Conservation (phyloP, 2,888 invertebrate genomes). For the Diarsia rubi region DNA sequence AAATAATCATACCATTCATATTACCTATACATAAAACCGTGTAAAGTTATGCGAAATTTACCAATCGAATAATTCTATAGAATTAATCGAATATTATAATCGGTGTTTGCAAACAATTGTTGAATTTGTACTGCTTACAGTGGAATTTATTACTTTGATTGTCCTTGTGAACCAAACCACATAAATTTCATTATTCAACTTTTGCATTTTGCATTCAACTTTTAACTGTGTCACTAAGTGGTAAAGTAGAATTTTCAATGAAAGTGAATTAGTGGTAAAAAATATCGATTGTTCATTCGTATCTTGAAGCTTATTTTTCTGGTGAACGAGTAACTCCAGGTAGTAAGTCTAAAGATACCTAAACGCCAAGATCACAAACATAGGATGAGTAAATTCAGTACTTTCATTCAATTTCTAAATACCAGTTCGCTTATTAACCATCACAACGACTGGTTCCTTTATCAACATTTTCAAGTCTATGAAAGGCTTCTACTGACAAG, state of each 20-base stretch:
- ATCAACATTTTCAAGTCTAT: background rate
- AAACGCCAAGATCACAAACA: background rate
- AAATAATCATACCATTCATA: slow-evolving; percentile 19
- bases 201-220: slow-evolving; percentile 27
- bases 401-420: background rate
- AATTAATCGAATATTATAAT: slow-evolving; percentile 63
- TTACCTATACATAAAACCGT: slow-evolving; percentile 10
- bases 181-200: slow-evolving; percentile 29
- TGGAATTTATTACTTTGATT: slow-evolving; percentile 60
- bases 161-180: slow-evolving; percentile 61
- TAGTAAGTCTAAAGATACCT: background rate
- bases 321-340: background rate
- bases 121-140: slow-evolving; percentile 65
- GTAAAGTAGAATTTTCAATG: slow-evolving; percentile 33
- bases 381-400: background rate
- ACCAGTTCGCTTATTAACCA: background rate
- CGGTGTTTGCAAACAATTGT: slow-evolving; percentile 66
- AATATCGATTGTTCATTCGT: slow-evolving; percentile 40
- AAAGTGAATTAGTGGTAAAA: slow-evolving; percentile 26
- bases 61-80: slow-evolving; percentile 57
- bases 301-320: slow-evolving; percentile 16
- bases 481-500: background rate
- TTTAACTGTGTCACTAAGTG: slow-evolving; percentile 23
- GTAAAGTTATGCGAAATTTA: slow-evolving; percentile 57
- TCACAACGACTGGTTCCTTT: background rate